A percentile compares a stretch with the other conserved stretches of the same genome.
These are phyloP conservation scores for Bombus cullumanus DNA, from an alignment of 1,140 invertebrate genomes.

Conservation along the genomic window DNA sequence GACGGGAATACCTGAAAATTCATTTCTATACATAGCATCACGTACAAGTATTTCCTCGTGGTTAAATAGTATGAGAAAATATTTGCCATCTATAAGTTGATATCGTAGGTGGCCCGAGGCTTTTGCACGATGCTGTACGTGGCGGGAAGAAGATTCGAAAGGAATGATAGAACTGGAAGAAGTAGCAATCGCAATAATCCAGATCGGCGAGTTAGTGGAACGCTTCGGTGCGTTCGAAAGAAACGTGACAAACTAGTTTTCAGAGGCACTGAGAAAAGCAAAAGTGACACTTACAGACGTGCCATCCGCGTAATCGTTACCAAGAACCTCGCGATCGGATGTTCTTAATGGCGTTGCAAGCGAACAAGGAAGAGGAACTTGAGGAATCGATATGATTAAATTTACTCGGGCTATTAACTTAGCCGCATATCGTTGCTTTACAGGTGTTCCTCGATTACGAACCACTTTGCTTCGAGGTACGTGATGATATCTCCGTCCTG, in stretches of 20 bases:
- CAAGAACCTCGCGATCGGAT: too few species aligned
- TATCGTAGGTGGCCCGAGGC: neutral
- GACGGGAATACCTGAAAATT: neutral
- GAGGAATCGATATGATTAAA: constrained; percentile 10
- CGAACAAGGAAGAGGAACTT: too few species aligned
- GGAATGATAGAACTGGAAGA: neutral
- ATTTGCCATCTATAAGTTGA: neutral
- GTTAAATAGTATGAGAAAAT: neutral
- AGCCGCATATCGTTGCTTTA: constrained; percentile 20
- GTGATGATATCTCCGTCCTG: neutral
- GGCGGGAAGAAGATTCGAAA: neutral
- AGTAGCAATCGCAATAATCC: neutral
- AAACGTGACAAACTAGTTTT: constrained; percentile 45
- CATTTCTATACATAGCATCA: neutral
- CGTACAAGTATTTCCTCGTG: neutral
- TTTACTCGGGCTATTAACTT: constrained; percentile 6
- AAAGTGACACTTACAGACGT: constrained; percentile 45
- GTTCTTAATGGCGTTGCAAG: too few species aligned
- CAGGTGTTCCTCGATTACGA: constrained; percentile 64
- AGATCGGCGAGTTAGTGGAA: constrained; percentile 1
- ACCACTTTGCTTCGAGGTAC: constrained; percentile 66
- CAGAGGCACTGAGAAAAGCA: constrained; percentile 36
- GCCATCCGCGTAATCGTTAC: constrained; percentile 26
- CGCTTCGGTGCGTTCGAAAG: neutral
- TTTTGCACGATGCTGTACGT: neutral